These are phyloP conservation scores for Arremon aurantiirostris DNA, from an alignment of 2,797 vertebrate species.

Conservation along the genomic window DNA sequence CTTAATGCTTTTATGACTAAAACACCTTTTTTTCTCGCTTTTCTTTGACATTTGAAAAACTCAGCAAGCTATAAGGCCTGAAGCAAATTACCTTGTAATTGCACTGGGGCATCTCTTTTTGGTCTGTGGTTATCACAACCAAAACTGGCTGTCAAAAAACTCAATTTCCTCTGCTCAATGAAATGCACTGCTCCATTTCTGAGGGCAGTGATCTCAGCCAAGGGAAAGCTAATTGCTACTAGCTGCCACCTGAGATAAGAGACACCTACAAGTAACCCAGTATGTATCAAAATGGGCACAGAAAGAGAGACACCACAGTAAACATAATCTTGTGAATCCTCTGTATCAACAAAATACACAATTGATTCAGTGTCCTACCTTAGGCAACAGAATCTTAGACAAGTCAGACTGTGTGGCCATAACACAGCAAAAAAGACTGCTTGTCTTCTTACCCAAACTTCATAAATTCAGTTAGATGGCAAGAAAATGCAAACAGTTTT, in stretches of 20 bases:
- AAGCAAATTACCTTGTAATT: not conserved
- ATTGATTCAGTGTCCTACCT: not conserved
- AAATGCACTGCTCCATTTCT: not conserved
- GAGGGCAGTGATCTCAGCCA: not conserved
- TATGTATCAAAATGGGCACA: not conserved
- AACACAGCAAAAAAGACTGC: not conserved
- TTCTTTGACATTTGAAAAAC: not conserved
- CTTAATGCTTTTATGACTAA: not conserved
- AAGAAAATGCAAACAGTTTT: not conserved
- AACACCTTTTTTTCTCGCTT: not conserved
- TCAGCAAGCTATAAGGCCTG: not conserved
- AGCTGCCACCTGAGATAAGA: not conserved
- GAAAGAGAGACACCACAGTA: not conserved
- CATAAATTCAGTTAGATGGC: not conserved
- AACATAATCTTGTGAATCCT: not conserved
- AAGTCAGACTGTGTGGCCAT: not conserved
- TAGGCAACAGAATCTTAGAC: not conserved
- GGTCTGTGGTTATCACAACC: not conserved
- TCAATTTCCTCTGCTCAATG: not conserved
- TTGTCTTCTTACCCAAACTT: not conserved
- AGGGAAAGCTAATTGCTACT: not conserved
- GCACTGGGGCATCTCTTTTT: accelerated
- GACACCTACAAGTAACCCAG: not conserved
- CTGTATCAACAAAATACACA: not conserved
- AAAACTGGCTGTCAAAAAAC: not conserved